Conservation (phyloP, 2,888 invertebrate genomes). For the Tetheella fluctuosa region DNA sequence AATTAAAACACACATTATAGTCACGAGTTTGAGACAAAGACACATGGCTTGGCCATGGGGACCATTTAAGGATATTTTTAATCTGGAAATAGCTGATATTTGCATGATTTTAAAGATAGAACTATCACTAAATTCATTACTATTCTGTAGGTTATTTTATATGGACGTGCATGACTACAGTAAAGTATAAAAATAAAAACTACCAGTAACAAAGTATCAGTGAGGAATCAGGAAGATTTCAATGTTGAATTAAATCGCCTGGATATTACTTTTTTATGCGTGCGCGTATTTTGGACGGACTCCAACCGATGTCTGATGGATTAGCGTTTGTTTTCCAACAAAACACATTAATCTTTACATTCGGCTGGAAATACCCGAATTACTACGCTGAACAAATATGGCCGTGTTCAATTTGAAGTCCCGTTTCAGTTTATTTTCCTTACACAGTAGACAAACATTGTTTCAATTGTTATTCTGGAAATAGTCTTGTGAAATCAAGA, state of each 20-base stretch:
- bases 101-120: not conserved
- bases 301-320: constrained; percentile 56
- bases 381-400: constrained; percentile 18
- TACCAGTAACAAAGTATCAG: constrained; percentile 21
- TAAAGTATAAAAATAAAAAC: not conserved
- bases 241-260: constrained; percentile 35
- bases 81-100: not conserved
- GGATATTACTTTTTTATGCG: constrained; percentile 37
- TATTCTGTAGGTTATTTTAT: not conserved
- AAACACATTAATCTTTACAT: constrained; percentile 51
- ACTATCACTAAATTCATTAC: not conserved
- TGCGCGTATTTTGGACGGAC: constrained; percentile 43
- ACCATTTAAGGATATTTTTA: constrained; percentile 11
- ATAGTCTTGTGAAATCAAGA: not conserved
- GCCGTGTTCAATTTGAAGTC: constrained; percentile 12
- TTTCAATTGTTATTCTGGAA: not conserved
- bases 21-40: constrained; percentile 38
- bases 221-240: constrained; percentile 31
- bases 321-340: constrained; percentile 50
- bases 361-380: constrained; percentile 36
- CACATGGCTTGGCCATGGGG: constrained; percentile 26
- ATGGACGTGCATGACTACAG: not conserved
- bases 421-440: constrained; percentile 4
- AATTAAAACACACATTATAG: constrained; percentile 51
- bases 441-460: constrained; percentile 9